Conservation (phyloP, 2,888 invertebrate genomes). For the Unio pictorum region DNA sequence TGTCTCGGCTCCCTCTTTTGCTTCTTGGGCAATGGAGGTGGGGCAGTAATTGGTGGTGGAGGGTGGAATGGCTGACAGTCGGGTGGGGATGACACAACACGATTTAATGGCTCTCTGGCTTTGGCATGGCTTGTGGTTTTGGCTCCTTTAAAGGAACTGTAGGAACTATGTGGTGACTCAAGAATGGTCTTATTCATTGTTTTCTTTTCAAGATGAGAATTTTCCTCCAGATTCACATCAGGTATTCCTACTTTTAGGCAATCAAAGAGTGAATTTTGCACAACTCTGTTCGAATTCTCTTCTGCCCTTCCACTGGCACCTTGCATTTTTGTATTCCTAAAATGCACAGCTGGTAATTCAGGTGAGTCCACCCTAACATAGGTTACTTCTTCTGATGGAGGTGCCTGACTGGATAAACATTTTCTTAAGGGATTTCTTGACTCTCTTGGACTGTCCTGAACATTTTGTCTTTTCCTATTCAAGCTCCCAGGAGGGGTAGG, state of each 20-base stretch:
- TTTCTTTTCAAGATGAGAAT: slow-evolving; percentile 17
- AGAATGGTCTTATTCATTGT: slow-evolving; percentile 21
- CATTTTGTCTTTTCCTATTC: slow-evolving; percentile 57
- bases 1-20: slow-evolving; percentile 11
- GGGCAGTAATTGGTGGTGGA: slow-evolving; percentile 13
- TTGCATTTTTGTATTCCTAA: slow-evolving; percentile 62
- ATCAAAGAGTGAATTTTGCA: slow-evolving; percentile 62
- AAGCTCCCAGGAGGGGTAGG: slow-evolving; percentile 66
- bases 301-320: slow-evolving; percentile 26
- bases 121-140: too few relatives aligned
- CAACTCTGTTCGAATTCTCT: slow-evolving; percentile 26
- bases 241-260: slow-evolving; percentile 45
- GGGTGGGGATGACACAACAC: slow-evolving; percentile 11
- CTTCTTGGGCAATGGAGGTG: slow-evolving; percentile 31
- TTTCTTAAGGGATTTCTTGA: slow-evolving; percentile 54
- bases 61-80: slow-evolving; percentile 29
- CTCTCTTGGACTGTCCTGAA: slow-evolving; percentile 48
- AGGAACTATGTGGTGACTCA: too few relatives aligned
- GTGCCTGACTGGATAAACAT: slow-evolving; percentile 51
- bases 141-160: too few relatives aligned
- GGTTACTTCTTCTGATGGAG: slow-evolving; percentile 41
- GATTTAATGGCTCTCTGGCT: too few relatives aligned
- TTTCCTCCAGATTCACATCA: slow-evolving; percentile 12
- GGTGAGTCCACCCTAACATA: slow-evolving; percentile 59
- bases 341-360: slow-evolving; percentile 68